These are phyloP conservation scores for Leucophora obtusa DNA, from an alignment of 2,888 invertebrate species.

Conservation along the genomic window DNA sequence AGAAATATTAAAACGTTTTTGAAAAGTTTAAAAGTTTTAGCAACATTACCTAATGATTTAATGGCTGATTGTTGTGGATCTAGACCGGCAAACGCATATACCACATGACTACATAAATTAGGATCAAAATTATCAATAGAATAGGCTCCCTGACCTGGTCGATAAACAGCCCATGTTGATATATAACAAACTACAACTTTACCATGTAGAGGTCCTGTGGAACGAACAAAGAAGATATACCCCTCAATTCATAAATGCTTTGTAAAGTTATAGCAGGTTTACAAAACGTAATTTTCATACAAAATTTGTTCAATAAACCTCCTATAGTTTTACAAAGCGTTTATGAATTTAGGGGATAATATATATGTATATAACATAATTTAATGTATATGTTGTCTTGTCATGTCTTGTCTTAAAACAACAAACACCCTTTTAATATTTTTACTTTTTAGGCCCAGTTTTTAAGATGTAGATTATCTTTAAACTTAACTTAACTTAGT, in stretches of 20 bases:
- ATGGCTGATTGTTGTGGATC: constrained; percentile 84
- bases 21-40: not conserved
- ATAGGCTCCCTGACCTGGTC: constrained; percentile 84
- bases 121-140: constrained; percentile 85
- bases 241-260: not conserved
- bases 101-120: constrained; percentile 87
- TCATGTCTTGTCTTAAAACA: constrained; percentile 8
- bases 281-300: too few species aligned
- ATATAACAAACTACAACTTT: constrained; percentile 90
- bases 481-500: too few species aligned
- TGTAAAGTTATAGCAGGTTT: too few species aligned
- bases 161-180: constrained; percentile 88
- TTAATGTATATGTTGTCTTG: constrained; percentile 22
- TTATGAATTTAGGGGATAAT: too few species aligned
- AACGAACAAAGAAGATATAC: not conserved
- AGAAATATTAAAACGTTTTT: not conserved
- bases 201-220: constrained; percentile 83
- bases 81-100: constrained; percentile 90
- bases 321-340: too few species aligned
- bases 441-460: too few species aligned
- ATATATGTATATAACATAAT: too few species aligned
- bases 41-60: constrained; percentile 82
- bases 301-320: too few species aligned
- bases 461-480: not conserved
- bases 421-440: constrained; percentile 11